Base-by-base conservation (phyloP, 2,797 vertebrate species). In the Halcyon badia region DNA sequence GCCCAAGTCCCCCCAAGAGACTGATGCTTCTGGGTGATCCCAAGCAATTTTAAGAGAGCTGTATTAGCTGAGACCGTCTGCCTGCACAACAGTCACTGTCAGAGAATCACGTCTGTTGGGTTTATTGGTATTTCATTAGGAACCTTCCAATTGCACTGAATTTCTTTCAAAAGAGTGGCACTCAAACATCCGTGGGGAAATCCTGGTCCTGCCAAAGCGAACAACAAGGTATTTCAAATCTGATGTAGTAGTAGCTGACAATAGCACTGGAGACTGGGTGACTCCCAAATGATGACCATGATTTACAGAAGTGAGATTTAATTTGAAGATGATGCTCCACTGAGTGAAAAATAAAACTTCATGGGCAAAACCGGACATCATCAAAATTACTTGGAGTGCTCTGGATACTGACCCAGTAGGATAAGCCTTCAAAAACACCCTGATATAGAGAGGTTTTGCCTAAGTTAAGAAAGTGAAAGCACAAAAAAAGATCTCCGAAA, bases 201-300 rank as follows among this genome's bases (percentile, higher is more conserved):
- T 37, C 42, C 35, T 22, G 10, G 30, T 73, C 44, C 56, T 30
- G 31, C 1, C 2, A 14, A 73, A 69, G 39, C 48, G 25, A 83
- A 48, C 16, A 35, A 49, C 15, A 42, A 57, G 0, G 1, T 56
- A n/a, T 70, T 76, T 76, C 31, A 80, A 66, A 71, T 30, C 26
- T 7, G 1, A 17, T 25, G 19, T 0, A 58, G 39, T 1, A 41
- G 25, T 15, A 76, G 44, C 21, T 75, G 64, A 26, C 5, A 3
- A 65, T 9, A 42, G 35, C n/a, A 49, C 0, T 31, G 35, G 31
- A 60, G 28, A 60, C 31, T 14, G 20, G 22, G 1, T 10, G 64
- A 60, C 35, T 26, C 52, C 25, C n/a, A 60, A 82, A 86, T 4
- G 28, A 28, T 54, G 76, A 60, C n/a, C 4, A 2, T 33, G 31